Conservation (phyloP, 2,113 vertebrate species). For the Bubo blakistoni region DNA sequence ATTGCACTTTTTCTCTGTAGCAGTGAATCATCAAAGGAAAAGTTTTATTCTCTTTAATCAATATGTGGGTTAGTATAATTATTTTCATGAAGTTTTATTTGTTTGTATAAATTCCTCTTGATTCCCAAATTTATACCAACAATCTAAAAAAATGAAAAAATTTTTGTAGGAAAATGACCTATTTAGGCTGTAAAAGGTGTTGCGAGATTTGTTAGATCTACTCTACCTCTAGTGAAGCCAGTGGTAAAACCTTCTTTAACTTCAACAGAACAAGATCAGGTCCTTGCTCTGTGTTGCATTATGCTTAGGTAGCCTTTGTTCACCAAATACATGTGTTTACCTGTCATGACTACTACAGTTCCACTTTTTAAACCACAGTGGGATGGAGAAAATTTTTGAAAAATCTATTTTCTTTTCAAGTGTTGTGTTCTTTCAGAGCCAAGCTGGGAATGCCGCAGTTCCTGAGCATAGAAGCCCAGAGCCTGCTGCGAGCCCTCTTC, state of each 20-base stretch:
- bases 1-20: background rate
- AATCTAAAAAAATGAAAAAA: background rate
- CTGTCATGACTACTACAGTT: background rate
- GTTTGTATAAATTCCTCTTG: background rate
- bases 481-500: conserved; percentile 92
- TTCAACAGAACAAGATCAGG: background rate
- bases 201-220: background rate
- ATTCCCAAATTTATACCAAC: background rate
- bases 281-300: background rate
- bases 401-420: conserved; percentile 49
- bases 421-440: conserved; percentile 77
- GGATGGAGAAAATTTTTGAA: background rate
- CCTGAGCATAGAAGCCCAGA: conserved; percentile 91
- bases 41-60: background rate
- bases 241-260: background rate
- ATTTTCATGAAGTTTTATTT: background rate
- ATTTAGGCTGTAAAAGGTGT: background rate
- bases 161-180: background rate
- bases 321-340: background rate
- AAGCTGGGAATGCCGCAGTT: conserved; percentile 98
- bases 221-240: background rate
- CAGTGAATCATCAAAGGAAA: background rate
- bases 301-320: background rate
- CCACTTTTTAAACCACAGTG: background rate
- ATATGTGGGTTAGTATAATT: background rate